These are phyloP conservation scores for Blera fallax DNA, from an alignment of 2,888 invertebrate species.

Conservation along the genomic window DNA sequence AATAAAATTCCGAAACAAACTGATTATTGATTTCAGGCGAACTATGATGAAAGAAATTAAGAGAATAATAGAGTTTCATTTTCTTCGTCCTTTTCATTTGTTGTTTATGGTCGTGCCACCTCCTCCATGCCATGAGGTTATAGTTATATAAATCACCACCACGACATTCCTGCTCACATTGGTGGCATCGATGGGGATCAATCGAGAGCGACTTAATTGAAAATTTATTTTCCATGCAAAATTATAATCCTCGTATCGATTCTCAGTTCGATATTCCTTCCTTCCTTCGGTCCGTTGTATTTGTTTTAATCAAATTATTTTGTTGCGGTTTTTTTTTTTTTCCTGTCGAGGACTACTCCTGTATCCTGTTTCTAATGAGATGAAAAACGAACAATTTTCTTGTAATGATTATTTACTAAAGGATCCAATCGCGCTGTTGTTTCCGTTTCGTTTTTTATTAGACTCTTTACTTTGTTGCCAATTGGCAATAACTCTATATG, in stretches of 20 bases:
- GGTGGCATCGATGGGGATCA: constrained; percentile 2
- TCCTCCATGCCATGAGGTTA: neutral
- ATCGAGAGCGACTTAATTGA: constrained; percentile 41
- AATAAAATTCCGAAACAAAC: constrained; percentile 24
- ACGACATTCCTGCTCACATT: neutral
- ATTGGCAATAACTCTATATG: neutral
- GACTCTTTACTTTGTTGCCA: neutral
- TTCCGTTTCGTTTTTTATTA: neutral
- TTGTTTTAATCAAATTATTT: constrained; percentile 38
- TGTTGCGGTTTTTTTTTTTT: neutral
- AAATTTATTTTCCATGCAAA: constrained; percentile 59
- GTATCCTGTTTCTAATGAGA: constrained; percentile 40
- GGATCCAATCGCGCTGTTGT: constrained; percentile 2
- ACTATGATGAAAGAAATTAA: constrained; percentile 42
- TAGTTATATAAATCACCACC: neutral
- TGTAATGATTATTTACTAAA: constrained; percentile 5
- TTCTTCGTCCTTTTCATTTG: neutral
- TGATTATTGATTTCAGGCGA: constrained; percentile 41
- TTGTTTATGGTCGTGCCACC: neutral
- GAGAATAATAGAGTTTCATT: constrained; percentile 37
- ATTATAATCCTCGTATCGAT: constrained; percentile 39
- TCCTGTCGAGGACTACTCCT: constrained; percentile 4
- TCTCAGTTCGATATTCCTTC: neutral
- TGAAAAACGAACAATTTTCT: constrained; percentile 39
- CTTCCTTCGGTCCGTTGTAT: neutral